Evolutionary conservation across 2,113 vertebrate species (phyloP), one percentile per base, ranked within the genome.

Genomic region (Hylia prasina): DNA sequence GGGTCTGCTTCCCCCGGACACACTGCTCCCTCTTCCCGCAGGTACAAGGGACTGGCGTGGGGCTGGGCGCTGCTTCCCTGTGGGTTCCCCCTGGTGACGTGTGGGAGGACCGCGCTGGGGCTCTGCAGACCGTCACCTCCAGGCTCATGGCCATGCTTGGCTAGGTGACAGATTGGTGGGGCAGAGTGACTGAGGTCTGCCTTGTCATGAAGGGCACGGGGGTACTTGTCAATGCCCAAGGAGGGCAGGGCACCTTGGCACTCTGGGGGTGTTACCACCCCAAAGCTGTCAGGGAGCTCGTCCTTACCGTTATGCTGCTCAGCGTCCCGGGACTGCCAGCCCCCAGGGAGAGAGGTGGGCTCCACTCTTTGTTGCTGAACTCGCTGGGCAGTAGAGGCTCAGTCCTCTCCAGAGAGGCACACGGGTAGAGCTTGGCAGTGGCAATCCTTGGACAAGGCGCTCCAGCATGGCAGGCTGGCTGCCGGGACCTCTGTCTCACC

Each of bases 281-380:
- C 27, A 33, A 42, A 72, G 19, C 27, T 51, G 39, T 3, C 39
- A 44, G 82, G 50, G 86, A 66, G 53, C 31, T 65, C 2, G 1
- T 80, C 35, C 96, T 96, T 95, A 97, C 95, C 95, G 54, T 88
- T 65, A 21, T 73, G 64, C 30, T 9, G 33, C 70, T 89, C 91
- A 89, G 44, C 0, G 11, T 40, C 31, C 57, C 1, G 0, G 27
- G 30, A 35, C 40, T 31, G 66, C n/a, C 61, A 72, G 65, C 28
- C 11, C n/a, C 30, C 6, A n/a, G 50, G 27, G 13, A 19, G 37
- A 76, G 22, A 17, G 47, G 25, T 51, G 79, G 66, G 71, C 45
- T 93, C 33, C 3, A 2, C 82, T 94, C 82, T 65, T 90, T 7
- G 0, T 25, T 44, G 87, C 18, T 1, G 1, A 47, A 40, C 37